Evolutionary conservation across 2,113 vertebrate genomes (phyloP).

Genomic region (Lontra canadensis): DNA sequence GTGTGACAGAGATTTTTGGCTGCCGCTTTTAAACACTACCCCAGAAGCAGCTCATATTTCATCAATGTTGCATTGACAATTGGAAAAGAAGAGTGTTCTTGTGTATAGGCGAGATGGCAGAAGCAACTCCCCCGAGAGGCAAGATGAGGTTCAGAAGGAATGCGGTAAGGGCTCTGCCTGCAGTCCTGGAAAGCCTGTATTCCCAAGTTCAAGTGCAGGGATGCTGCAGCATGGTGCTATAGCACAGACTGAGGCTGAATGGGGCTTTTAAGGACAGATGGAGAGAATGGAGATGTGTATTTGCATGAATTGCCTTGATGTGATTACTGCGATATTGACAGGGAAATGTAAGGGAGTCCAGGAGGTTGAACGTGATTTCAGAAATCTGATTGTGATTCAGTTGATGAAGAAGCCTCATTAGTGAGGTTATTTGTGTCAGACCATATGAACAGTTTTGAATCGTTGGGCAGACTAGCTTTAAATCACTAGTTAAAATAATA

Average conservation of each 20-base stretch:
- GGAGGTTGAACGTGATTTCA: not conserved
- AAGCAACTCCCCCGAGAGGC: slow-evolving; percentile 84
- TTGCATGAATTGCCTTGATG: slow-evolving; percentile 54
- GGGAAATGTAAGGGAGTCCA: slow-evolving; percentile 9
- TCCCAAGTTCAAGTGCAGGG: slow-evolving; percentile 83
- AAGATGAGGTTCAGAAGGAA: slow-evolving; percentile 86
- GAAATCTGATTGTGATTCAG: slow-evolving; percentile 1
- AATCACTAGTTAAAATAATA: not conserved
- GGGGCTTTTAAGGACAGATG: slow-evolving; percentile 45
- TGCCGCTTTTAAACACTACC: slow-evolving; percentile 68
- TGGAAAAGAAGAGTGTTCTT: slow-evolving; percentile 69
- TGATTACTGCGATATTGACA: not conserved
- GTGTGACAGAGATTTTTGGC: slow-evolving; percentile 69
- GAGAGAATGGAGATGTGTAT: slow-evolving; percentile 54
- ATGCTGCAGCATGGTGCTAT: slow-evolving; percentile 80
- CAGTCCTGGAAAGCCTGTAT: slow-evolving; percentile 78
- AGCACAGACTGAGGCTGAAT: slow-evolving; percentile 77
- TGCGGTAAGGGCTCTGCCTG: slow-evolving; percentile 89
- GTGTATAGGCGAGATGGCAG: slow-evolving; percentile 85
- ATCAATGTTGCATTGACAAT: slow-evolving; percentile 71
- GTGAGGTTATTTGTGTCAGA: not conserved
- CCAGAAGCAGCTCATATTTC: slow-evolving; percentile 73
- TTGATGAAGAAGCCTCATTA: not conserved
- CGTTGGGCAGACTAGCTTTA: not conserved
- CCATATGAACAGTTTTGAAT: not conserved